phyloP scores from a whole-genome alignment of 2,113 vertebrate genomes.

The Pachypanchax playfairii region DNA sequence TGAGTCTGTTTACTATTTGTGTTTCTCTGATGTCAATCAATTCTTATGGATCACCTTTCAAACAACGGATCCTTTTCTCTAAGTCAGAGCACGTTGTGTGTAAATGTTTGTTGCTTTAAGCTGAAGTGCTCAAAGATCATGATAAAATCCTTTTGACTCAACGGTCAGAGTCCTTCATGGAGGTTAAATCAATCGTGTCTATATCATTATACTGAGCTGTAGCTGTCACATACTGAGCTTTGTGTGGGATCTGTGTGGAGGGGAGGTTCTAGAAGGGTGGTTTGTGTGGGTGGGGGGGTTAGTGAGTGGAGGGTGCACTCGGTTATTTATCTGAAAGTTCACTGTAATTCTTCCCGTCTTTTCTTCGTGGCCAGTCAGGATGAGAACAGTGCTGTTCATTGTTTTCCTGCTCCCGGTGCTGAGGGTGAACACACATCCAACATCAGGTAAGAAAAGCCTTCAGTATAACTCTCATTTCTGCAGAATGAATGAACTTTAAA shows the following conservation, averaged over 20 bases:
- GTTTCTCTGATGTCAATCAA: background rate
- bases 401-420: constrained; percentile 57
- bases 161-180: constrained; percentile 37
- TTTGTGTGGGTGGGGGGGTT: no score
- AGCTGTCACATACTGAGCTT: background rate
- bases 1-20: background rate
- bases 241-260: constrained; percentile 18
- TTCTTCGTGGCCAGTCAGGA: constrained; percentile 30
- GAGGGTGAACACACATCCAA: constrained; percentile 20
- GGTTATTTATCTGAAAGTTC: constrained; percentile 22
- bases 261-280: constrained; percentile 11
- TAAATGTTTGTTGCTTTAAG: background rate
- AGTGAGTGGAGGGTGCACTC: background rate
- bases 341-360: constrained; percentile 19
- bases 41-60: background rate
- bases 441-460: constrained; percentile 58
- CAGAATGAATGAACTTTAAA: background rate
- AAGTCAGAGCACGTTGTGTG: background rate
- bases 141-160: constrained; percentile 20
- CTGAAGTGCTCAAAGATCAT: constrained; percentile 49
- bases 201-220: background rate
- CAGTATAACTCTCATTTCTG: background rate
- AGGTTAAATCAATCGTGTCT: constrained; percentile 40
- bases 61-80: background rate
- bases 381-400: constrained; percentile 55